Evolutionary conservation across 2,888 invertebrate species (phyloP).

Genomic region (Timema cristinae): DNA sequence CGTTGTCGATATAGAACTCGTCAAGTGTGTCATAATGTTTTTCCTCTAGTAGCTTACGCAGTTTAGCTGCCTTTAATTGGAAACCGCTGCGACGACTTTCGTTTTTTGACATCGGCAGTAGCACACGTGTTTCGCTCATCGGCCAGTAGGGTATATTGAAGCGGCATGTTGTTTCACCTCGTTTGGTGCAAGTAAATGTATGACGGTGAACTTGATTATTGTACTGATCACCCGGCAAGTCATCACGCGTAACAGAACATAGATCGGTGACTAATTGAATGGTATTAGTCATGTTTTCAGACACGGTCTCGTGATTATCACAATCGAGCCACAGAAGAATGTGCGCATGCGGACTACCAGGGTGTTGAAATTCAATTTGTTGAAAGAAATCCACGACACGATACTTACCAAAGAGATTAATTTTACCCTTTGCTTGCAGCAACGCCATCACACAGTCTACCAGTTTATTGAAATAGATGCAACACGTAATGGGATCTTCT

Average conservation of each 20-base stretch:
- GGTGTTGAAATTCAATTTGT: not conserved
- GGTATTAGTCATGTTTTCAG: constrained; percentile 7
- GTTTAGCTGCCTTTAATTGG: constrained; percentile 5
- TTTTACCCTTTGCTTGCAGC: constrained; percentile 21
- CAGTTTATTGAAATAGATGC: constrained; percentile 39
- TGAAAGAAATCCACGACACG: not conserved
- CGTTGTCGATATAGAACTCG: not conserved
- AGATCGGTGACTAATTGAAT: constrained; percentile 1
- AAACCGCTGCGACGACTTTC: not conserved
- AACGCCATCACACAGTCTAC: constrained; percentile 7
- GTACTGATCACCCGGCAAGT: constrained; percentile 4
- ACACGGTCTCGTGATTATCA: constrained; percentile 2
- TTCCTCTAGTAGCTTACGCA: constrained; percentile 7
- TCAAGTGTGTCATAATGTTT: constrained; percentile 3
- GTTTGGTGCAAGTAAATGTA: constrained; percentile 9
- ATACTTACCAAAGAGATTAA: constrained; percentile 32
- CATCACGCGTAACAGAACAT: not conserved
- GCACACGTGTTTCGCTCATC: not conserved
- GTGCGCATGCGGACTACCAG: not conserved
- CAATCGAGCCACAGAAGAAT: constrained; percentile 5
- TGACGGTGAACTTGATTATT: not conserved
- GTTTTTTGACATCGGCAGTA: not conserved
- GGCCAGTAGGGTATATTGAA: constrained; percentile 1
- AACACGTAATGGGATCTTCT: constrained; percentile 40
- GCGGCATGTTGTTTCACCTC: constrained; percentile 9